phyloP scores from a whole-genome alignment of 1,140 invertebrate species.

The Samia ricini region DNA sequence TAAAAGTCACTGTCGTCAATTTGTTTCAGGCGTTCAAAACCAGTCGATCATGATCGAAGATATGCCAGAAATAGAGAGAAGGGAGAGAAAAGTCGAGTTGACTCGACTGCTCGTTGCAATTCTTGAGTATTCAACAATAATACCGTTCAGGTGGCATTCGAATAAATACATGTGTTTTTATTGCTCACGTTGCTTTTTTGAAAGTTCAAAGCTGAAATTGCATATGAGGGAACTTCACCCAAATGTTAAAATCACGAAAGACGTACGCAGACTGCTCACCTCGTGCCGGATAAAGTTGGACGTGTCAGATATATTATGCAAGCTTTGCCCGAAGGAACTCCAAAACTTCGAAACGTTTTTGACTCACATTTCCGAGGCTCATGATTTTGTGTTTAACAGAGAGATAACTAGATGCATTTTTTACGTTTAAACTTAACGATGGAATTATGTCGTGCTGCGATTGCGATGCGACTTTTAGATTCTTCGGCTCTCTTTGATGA shows the following conservation, averaged over 20 bases:
- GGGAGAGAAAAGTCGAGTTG: constrained; percentile 23
- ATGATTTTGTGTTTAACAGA: constrained; percentile 22
- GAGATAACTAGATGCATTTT: constrained; percentile 12
- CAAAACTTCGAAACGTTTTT: constrained; percentile 21
- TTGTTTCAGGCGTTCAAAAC: constrained; percentile 1
- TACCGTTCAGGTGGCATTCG: constrained; percentile 48
- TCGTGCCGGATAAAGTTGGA: constrained; percentile 28
- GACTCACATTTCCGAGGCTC: constrained; percentile 12
- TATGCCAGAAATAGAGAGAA: constrained; percentile 12
- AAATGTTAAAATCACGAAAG: constrained; percentile 15
- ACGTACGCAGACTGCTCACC: constrained; percentile 8
- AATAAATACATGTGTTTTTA: constrained; percentile 58
- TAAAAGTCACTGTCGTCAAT: not conserved
- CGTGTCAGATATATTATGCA: constrained; percentile 28
- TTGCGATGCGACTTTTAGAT: constrained; percentile 24
- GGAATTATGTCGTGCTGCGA: constrained; percentile 26
- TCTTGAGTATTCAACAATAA: constrained; percentile 43
- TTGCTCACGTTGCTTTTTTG: constrained; percentile 43
- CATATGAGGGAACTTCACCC: constrained; percentile 36
- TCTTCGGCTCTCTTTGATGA: constrained; percentile 26
- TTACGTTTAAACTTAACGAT: constrained; percentile 26
- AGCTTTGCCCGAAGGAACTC: constrained; percentile 19
- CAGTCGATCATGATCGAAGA: not conserved
- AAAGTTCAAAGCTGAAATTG: constrained; percentile 15
- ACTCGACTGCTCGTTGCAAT: constrained; percentile 25